Base-by-base conservation (phyloP, 2,113 vertebrate genomes). In the Tichodroma muraria region DNA sequence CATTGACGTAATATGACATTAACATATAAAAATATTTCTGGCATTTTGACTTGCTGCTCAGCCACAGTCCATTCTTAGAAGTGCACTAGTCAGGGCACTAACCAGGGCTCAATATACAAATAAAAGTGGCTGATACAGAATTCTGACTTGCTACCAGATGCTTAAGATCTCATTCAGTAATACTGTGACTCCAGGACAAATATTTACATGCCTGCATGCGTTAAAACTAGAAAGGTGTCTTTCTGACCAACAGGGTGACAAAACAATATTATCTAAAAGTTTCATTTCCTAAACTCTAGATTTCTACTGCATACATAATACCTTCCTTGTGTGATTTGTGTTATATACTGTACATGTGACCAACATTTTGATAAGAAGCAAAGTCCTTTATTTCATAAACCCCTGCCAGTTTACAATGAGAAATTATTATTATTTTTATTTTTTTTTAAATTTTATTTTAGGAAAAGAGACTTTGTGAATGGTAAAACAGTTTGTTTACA, bases 141-240 rank as follows among this genome's bases (percentile, higher is more conserved):
- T 97, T 97, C 86, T 97, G 98, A 98, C 97, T 97, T 89, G 95
- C 98, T 98, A 98, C 98, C 98, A 99, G 98, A 98, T 95, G 92
- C 94, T 98, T 98, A 98, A 98, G 98, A 98, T 99, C 98, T 98
- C 98, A 98, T 99, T 99, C 98, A 99, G 99, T 99, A 99, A 99
- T 99, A 99, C 99, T 98, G 99, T 99, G 98, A 99, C 98, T 99
- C 98, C 98, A 99, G 98, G 98, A 99, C 99, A 99, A 99, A 99
- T 99, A 99, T 99, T 99, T 99, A 99, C 99, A 99, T 99, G 99
- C 99, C 99, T 99, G 99, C 99, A 99, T 99, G 99, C 99, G 98
- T 99, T 99, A 98, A 99, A 99, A 99, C 98, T 99, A 99, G 98
- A 99, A 99, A 99, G 99, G 98, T 98, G 98, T 98, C 98, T 98